Base-by-base conservation (phyloP, 1,140 invertebrate genomes). In the Drosophila pachea region DNA sequence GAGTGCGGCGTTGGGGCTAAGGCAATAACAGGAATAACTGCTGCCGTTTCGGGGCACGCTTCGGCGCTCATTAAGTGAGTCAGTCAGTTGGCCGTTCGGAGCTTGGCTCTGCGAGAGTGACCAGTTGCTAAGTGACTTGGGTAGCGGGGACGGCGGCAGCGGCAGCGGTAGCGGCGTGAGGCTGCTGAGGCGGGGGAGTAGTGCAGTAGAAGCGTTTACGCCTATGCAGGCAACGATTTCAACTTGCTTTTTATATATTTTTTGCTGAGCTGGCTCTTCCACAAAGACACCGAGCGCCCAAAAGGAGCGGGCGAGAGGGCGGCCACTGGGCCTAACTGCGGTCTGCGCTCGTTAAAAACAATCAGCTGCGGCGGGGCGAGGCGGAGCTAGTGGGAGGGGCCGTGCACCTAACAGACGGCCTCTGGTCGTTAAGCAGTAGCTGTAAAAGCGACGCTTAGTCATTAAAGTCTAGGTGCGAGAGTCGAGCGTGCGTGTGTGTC, bases 1-100 rank as follows among this genome's bases (percentile, higher is more conserved):
- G 16, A 6, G 29, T 9, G 38, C 11, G 35, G 7, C 29, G n/a
- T 31, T n/a, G 36, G 32, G 38, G 43, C 45, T 29, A 42, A 32
- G 35, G 29, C 29, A 38, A 52, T 12, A 32, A 5, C 33, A 50
- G 52, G 68, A 68, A 54, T 58, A 54, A 68, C 50, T 61, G 71
- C 61, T 59, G 66, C 67, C 36, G 60, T 71, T 59, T 49, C 38
- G 61, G 50, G 67, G 68, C 72, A 74, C 72, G 68, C 68, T 71
- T 55, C 68, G 71, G n/a, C 64, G 73, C 49, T 68, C 72, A 71
- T 74, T 74, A 66, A 74, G 68, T 74, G 69, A 72, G 68, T 73
- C 73, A 75, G 70, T 59, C 52, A 59, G 53, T 67, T 53, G 56
- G 40, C 61, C 45, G 45, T 40, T 29, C 22, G 16, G 14, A 45